Evolutionary conservation across 2,888 invertebrate species (phyloP).

Genomic region (Idaea dimidiata): DNA sequence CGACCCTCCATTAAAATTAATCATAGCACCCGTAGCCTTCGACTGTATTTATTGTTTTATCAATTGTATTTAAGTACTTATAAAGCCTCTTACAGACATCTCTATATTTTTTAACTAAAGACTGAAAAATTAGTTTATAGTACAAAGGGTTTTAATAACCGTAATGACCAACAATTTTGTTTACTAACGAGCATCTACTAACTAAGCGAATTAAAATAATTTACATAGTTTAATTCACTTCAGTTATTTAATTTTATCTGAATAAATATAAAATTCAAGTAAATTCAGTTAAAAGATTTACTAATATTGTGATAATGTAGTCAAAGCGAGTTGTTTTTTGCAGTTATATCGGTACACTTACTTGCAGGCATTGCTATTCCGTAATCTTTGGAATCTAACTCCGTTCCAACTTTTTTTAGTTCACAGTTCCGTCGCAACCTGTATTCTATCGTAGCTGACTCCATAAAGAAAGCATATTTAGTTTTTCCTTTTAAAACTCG

Average conservation of each 20-base stretch:
- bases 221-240: too few relatives aligned
- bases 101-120: neutral
- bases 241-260: too few relatives aligned
- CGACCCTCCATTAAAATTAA: neutral
- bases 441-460: slow-evolving; percentile 96
- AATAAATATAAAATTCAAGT: too few relatives aligned
- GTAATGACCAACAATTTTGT: neutral
- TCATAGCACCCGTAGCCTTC: neutral
- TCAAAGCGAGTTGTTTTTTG: neutral
- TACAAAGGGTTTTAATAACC: too few relatives aligned
- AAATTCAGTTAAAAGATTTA: neutral
- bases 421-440: slow-evolving; percentile 90
- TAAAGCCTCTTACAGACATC: too few relatives aligned
- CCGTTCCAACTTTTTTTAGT: slow-evolving; percentile 88
- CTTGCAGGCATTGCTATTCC: slow-evolving; percentile 92
- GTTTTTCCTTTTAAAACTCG: slow-evolving; percentile 81
- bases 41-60: neutral
- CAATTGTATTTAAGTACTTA: neutral
- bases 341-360: slow-evolving; percentile 62
- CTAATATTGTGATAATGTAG: neutral
- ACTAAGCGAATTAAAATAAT: too few relatives aligned
- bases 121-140: neutral
- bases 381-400: slow-evolving; percentile 91
- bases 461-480: slow-evolving; percentile 96
- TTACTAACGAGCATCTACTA: too few relatives aligned